These are phyloP conservation scores for Synergus laeviventris DNA, from an alignment of 2,888 invertebrate species.

Conservation along the genomic window DNA sequence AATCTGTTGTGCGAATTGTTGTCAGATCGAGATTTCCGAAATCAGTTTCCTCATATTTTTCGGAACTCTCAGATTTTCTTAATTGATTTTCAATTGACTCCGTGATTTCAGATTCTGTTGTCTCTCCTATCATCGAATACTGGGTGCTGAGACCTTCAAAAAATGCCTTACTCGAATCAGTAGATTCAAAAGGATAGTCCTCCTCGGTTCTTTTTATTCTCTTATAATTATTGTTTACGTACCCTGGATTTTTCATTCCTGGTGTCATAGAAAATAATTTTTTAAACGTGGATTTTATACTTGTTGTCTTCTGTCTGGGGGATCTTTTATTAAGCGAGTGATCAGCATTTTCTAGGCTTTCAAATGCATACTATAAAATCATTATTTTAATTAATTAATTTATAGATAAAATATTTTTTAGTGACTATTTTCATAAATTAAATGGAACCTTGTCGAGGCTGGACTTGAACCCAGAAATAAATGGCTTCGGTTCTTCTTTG, in stretches of 20 bases:
- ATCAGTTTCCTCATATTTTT: neutral
- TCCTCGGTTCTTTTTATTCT: neutral
- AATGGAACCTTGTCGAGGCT: slow-evolving; percentile 60
- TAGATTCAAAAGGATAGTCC: neutral
- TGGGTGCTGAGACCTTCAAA: slow-evolving; percentile 4
- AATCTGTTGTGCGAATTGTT: neutral
- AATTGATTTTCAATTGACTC: neutral
- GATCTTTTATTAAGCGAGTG: neutral
- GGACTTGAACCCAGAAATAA: slow-evolving; percentile 64
- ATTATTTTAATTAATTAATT: neutral
- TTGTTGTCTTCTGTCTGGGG: neutral
- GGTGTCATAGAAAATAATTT: neutral
- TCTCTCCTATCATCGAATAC: neutral
- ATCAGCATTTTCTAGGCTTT: neutral
- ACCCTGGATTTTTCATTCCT: neutral
- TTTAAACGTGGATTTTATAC: neutral
- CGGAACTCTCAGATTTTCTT: neutral
- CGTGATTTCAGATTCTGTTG: neutral
- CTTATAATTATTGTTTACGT: slow-evolving; percentile 24
- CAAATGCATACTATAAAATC: neutral
- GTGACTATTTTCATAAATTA: neutral
- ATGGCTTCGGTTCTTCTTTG: slow-evolving; percentile 56
- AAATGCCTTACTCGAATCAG: slow-evolving; percentile 8
- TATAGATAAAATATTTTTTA: neutral
- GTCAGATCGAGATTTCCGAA: neutral